Conservation (phyloP, 2,113 vertebrate genomes). For the Mola mola region DNA sequence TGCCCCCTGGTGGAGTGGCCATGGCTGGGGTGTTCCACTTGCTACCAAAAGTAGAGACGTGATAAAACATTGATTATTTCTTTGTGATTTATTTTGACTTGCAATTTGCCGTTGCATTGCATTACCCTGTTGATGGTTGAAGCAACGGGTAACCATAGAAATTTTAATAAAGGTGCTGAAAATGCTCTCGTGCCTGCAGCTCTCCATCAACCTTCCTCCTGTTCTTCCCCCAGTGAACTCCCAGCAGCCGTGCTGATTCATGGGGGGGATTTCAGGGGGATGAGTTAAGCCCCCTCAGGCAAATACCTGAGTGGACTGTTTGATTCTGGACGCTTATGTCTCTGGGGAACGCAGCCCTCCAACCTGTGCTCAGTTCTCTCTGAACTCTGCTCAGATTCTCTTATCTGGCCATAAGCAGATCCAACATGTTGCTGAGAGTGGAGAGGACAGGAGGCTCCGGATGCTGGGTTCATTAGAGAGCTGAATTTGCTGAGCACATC, state of each 20-base stretch:
- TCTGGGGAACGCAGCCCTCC: slow-evolving; percentile 20
- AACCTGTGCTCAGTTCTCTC: slow-evolving; percentile 51
- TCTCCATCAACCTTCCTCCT: slow-evolving; percentile 39
- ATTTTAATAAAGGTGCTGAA: not conserved
- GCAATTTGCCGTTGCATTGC: no score
- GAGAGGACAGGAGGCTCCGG: slow-evolving; percentile 42
- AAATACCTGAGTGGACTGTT: slow-evolving; percentile 66
- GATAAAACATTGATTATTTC: no score
- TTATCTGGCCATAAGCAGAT: slow-evolving; percentile 40
- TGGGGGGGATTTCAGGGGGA: slow-evolving; percentile 32
- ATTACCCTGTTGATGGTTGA: no score
- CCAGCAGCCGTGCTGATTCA: slow-evolving; percentile 14
- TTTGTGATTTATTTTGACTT: no score
- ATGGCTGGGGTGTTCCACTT: no score
- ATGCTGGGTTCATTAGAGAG: slow-evolving; percentile 64
- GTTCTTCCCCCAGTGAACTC: slow-evolving; percentile 9
- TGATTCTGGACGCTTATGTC: slow-evolving; percentile 39
- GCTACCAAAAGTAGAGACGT: no score
- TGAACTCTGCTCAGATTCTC: slow-evolving; percentile 60
- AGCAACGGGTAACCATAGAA: no score
- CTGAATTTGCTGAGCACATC: slow-evolving; percentile 54
- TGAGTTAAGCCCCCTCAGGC: slow-evolving; percentile 48
- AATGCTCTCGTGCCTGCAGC: slow-evolving; percentile 1
- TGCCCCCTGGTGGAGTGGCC: no score
- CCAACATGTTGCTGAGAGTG: slow-evolving; percentile 25